Evolutionary conservation across 2,113 vertebrate genomes (phyloP).

Genomic region (Crotalus helleri): DNA sequence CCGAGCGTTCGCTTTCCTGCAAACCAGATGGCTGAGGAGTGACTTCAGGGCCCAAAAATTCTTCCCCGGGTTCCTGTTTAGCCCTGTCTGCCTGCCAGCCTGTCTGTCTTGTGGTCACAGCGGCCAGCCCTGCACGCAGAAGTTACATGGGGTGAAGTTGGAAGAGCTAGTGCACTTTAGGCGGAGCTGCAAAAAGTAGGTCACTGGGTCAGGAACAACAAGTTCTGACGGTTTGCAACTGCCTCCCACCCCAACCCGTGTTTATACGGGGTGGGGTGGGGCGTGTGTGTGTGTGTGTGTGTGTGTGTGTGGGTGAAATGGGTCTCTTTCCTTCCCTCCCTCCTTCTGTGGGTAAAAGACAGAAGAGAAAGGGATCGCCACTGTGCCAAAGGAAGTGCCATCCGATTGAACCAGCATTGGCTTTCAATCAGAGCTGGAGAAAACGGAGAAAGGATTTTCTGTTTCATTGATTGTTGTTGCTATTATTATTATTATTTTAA

Average conservation of each 20-base stretch:
- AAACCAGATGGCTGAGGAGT: conserved; percentile 2
- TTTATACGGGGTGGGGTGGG: conserved; percentile 73
- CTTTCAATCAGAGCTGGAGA: neutral
- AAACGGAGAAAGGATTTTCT: neutral
- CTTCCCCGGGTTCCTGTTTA: neutral
- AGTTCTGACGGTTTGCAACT: conserved; percentile 81
- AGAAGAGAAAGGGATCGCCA: neutral
- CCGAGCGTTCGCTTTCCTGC: neutral
- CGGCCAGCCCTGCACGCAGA: conserved; percentile 37
- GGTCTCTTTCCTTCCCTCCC: conserved; percentile 41
- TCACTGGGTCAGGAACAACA: conserved; percentile 92
- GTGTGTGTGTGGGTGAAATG: conserved; percentile 72
- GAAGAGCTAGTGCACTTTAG: conserved; percentile 76
- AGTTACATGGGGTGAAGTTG: conserved; percentile 77
- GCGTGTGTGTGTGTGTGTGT: conserved; percentile 40
- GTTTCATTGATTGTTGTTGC: neutral
- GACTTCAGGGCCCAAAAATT: neutral
- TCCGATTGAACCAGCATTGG: conserved; percentile 25
- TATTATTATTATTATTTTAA: neutral
- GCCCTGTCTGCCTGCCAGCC: neutral
- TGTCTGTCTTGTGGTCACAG: neutral
- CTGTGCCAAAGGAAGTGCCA: neutral
- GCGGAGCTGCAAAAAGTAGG: conserved; percentile 84
- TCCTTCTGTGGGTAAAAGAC: neutral
- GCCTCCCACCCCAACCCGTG: conserved; percentile 35